Evolutionary conservation across 2,888 invertebrate species (phyloP), one percentile per base, ranked within the genome.

Genomic region (Drosophila robusta): DNA sequence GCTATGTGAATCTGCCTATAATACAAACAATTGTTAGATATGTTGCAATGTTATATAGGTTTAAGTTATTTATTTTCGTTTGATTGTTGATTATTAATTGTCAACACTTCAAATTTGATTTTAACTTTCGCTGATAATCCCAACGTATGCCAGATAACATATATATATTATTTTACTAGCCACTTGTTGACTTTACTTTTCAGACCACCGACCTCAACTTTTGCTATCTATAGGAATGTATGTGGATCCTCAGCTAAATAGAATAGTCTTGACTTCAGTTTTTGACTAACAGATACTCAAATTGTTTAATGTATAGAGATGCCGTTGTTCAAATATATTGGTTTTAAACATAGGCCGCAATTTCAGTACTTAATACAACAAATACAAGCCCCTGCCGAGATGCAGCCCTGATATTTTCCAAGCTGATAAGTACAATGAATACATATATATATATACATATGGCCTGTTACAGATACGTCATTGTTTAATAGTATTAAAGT

Each of bases 111-210:
- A 26, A 11, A 5, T 12, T 42, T 9, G 12, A 12, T 22, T 42
- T 7, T 12, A 12, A 42, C 11, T 42, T n/a, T 4, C 0, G n/a
- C 9, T 24, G 9, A 45, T 45, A 45, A 45, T 26, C 26, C 14
- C 14, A 45, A 1, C 6, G 9, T 22, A 1, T 4, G 3, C 26
- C 29, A 29, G 18, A n/a, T 51, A 29, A 29, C 4, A 12, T 1
- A 11, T 16, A 16, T 34, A 26, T 4, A 18, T 12, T 32, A 41
- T 41, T 29, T 9, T 9, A 41, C 41, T 41, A 18, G n/a, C 6
- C n/a, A n/a, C n/a, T 41, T 41, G 41, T 32, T 52, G 22, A 22
- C 11, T 41, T n/a, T 6, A 41, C 32, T 12, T 51, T 39, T 12
- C 4, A 26, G 50, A 8, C 16, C 38, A 50, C 2, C 26, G 26